phyloP scores from a whole-genome alignment of 1,140 invertebrate species.

The Papilio glaucus region DNA sequence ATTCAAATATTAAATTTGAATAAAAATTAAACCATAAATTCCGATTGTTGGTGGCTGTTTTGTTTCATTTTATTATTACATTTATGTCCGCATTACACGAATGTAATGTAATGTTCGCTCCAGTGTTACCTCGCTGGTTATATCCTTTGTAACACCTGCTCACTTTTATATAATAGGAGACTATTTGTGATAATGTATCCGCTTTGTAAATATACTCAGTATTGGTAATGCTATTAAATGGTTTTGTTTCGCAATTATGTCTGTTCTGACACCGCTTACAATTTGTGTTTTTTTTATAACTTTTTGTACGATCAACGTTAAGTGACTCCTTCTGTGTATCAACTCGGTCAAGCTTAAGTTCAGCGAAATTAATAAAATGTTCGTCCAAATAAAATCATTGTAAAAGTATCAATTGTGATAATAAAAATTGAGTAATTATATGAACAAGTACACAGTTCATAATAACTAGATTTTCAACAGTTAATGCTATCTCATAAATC shows the following conservation, averaged over 20 bases:
- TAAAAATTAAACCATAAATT: constrained; percentile 15
- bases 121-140: constrained; percentile 10
- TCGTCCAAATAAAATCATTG: too few species aligned
- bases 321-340: too few species aligned
- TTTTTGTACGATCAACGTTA: not conserved
- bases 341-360: too few species aligned
- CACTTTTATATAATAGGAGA: constrained; percentile 16
- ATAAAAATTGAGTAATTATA: not conserved
- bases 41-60: constrained; percentile 21
- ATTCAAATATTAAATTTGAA: not conserved
- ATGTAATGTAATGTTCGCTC: constrained; percentile 19
- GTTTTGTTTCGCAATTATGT: not conserved
- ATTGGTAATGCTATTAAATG: constrained; percentile 4
- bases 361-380: too few species aligned
- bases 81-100: constrained; percentile 16
- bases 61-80: constrained; percentile 22
- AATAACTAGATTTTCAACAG: not conserved
- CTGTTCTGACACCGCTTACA: not conserved
- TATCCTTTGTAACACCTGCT: constrained; percentile 20
- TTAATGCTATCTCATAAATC: constrained; percentile 26
- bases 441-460: not conserved
- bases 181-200: constrained; percentile 22
- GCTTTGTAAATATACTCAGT: constrained; percentile 14
- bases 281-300: too few species aligned
- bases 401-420: too few species aligned